Evolutionary conservation across 2,888 invertebrate species (phyloP).

Genomic region (Hecatera dysodea): DNA sequence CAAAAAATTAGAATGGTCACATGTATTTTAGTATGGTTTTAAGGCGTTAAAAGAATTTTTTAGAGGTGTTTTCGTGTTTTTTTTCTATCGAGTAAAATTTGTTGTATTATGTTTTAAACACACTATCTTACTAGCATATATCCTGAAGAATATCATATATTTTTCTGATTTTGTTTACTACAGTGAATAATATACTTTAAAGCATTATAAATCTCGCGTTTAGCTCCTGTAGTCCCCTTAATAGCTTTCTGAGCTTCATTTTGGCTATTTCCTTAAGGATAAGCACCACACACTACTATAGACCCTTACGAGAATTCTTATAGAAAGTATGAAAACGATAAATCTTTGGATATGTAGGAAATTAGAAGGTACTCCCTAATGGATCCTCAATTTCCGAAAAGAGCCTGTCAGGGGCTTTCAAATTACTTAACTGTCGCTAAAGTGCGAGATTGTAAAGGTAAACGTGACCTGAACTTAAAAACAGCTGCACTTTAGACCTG

Average conservation of each 20-base stretch:
- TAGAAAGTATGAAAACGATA: constrained; percentile 27
- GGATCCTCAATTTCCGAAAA: constrained; percentile 36
- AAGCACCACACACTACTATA: constrained; percentile 6
- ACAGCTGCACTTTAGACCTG: constrained; percentile 9
- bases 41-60: no score
- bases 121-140: no score
- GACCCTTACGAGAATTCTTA: constrained; percentile 14
- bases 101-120: no score
- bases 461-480: constrained; percentile 54
- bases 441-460: constrained; percentile 35
- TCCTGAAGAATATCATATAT: no score
- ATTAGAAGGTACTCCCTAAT: constrained; percentile 36
- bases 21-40: no score
- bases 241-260: constrained; percentile 26
- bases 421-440: constrained; percentile 29
- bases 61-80: no score
- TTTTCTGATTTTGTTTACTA: no score
- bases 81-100: no score
- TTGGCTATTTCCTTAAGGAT: constrained; percentile 15
- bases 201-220: no score
- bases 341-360: constrained; percentile 26
- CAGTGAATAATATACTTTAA: no score
- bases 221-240: no score
- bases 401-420: constrained; percentile 29
- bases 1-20: no score